A percentile compares a stretch with the other conserved stretches of the same genome.
phyloP scores from a whole-genome alignment of 2,113 vertebrate species.

The Hiodon alosoides region DNA sequence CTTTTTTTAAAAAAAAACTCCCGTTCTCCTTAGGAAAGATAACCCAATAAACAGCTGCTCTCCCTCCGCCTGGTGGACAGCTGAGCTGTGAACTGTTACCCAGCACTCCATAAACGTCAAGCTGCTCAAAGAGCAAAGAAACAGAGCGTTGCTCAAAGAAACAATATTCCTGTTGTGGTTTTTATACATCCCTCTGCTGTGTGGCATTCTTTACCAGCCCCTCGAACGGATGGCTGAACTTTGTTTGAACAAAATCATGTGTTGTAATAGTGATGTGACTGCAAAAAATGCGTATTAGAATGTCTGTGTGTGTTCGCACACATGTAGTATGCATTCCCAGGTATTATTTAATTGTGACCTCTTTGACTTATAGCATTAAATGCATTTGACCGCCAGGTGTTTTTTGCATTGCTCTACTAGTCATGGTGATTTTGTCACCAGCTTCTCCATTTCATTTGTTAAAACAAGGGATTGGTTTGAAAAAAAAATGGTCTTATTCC shows the following conservation, averaged over 20 bases:
- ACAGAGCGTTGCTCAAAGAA: constrained; percentile 2
- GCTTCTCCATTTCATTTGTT: too few relatives aligned
- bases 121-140: constrained; percentile 5
- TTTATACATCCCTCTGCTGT: neutral
- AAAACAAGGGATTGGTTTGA: too few relatives aligned
- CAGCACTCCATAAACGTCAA: constrained; percentile 23
- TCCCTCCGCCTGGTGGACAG: neutral
- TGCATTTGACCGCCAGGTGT: neutral
- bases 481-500: too few relatives aligned
- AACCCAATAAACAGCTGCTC: neutral
- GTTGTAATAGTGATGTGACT: neutral
- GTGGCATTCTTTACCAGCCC: neutral
- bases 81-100: constrained; percentile 15
- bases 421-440: too few relatives aligned
- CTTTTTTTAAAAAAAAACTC: too few relatives aligned
- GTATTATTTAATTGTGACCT: neutral
- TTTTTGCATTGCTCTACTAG: too few relatives aligned
- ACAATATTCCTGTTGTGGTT: constrained; percentile 3
- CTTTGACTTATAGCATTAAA: neutral
- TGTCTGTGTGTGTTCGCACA: constrained; percentile 32
- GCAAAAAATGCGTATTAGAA: neutral
- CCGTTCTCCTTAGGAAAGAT: too few relatives aligned
- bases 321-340: neutral
- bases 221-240: constrained; percentile 7
- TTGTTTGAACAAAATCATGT: neutral